phyloP scores from a whole-genome alignment of 2,113 vertebrate genomes.

The Stegostoma tigrinum region DNA sequence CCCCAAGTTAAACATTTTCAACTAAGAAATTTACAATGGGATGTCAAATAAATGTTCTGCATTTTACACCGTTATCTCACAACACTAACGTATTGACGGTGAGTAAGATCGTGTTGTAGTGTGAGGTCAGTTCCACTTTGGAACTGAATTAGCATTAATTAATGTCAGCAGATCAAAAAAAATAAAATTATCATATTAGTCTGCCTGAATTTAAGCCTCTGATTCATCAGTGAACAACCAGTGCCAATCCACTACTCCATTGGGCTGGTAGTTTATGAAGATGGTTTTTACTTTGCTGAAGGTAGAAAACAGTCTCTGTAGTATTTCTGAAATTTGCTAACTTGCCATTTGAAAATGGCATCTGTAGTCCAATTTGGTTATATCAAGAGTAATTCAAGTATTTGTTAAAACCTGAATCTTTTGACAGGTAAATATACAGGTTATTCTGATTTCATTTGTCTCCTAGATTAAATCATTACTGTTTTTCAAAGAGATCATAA shows the following conservation, averaged over 20 bases:
- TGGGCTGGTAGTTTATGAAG: background rate
- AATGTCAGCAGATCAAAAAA: background rate
- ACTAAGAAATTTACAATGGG: background rate
- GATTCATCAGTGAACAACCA: too few relatives aligned
- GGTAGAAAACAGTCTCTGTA: background rate
- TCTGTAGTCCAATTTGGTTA: background rate
- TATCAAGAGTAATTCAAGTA: background rate
- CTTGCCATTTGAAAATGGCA: background rate
- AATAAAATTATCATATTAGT: background rate
- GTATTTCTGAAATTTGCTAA: background rate
- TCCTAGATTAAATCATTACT: background rate
- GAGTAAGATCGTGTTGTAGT: background rate
- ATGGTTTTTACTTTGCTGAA: background rate
- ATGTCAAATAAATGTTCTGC: background rate
- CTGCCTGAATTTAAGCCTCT: background rate
- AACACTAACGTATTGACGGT: background rate
- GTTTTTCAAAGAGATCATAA: constrained; percentile 12
- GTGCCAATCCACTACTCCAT: too few relatives aligned
- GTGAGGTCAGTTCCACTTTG: background rate
- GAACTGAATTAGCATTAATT: background rate
- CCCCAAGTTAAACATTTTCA: background rate
- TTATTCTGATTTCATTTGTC: constrained; percentile 12
- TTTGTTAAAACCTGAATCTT: constrained; percentile 8
- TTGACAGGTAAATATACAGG: background rate
- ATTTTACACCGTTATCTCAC: background rate